phyloP scores from a whole-genome alignment of 1,140 invertebrate genomes.

The Helicoverpa zea region DNA sequence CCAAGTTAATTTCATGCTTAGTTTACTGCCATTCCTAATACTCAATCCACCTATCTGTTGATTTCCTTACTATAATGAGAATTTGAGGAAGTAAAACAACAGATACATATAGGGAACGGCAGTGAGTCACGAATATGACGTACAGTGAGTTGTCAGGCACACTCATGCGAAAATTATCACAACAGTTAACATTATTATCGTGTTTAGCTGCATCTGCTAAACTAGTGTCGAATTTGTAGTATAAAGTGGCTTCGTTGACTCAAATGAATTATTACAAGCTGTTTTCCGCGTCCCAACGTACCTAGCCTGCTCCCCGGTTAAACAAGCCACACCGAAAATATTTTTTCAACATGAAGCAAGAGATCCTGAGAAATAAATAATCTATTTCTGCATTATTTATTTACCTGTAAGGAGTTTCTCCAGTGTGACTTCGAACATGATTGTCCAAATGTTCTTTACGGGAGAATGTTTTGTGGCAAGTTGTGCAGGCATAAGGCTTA shows the following conservation, averaged over 20 bases:
- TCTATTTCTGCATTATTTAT: slow-evolving; percentile 5
- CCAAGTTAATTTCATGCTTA: too few relatives aligned
- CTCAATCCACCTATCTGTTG: not conserved
- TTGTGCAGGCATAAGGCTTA: slow-evolving; percentile 93
- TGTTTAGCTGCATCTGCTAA: not conserved
- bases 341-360: too few relatives aligned
- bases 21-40: not conserved
- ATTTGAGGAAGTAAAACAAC: not conserved
- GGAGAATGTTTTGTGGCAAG: slow-evolving; percentile 95
- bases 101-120: too few relatives aligned
- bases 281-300: too few relatives aligned
- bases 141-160: not conserved
- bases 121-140: too few relatives aligned
- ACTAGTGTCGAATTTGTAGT: too few relatives aligned
- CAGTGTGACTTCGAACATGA: slow-evolving; percentile 94
- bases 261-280: too few relatives aligned
- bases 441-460: slow-evolving; percentile 95
- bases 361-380: not conserved
- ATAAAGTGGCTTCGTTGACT: too few relatives aligned
- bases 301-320: too few relatives aligned
- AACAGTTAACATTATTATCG: not conserved
- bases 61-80: not conserved
- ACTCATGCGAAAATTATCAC: slow-evolving; percentile 13
- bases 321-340: too few relatives aligned
- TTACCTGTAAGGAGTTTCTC: slow-evolving; percentile 93